Evolutionary conservation across 2,797 vertebrate species (phyloP), one percentile per base, ranked within the genome.

Genomic region (Gallinago nigripennis): DNA sequence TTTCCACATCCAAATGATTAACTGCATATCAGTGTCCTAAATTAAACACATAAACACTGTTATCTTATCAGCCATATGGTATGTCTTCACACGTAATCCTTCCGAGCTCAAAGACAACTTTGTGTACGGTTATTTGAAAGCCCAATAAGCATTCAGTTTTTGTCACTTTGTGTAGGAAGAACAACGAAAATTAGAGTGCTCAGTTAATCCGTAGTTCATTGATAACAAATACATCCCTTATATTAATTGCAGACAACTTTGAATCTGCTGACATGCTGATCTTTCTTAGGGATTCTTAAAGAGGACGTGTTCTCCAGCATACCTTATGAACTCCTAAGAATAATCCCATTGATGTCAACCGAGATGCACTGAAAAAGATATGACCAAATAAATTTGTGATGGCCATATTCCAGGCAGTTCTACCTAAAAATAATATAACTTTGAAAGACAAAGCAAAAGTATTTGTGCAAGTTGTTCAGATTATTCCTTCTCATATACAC

Each of bases 211-310:
- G 18, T 96, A 57, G 20, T 61, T 87, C 65, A 68, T 21, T 94
- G 82, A 89, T 64, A 75, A 70, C 31, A 86, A 71, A 64, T 39
- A 9, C 20, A 72, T 61, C 30, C 11, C 39, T 63, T 66, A 53
- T 37, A 39, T 92, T 94, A 77, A 82, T 11, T 95, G 27, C 8
- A 88, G 69, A 25, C n/a, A 93, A 61, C 78, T 87, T 92, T 46
- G 41, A 41, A 83, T 63, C 45, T 95, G 11, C 16, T 86, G 54
- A 85, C 65, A 56, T 60, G 11, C 0, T 7, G 51, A 17, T 77
- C 39, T 90, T 86, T 78, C 39, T n/a, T 73, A 72, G 37, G n/a
- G 53, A 77, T 92, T 88, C 18, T 77, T 46, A 63, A 82, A 66
- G 16, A 41, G 23, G 3, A 18, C 0, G 0, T 11, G 3, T 23